Evolutionary conservation across 2,113 vertebrate genomes (phyloP).

Genomic region (Odontesthes bonariensis): DNA sequence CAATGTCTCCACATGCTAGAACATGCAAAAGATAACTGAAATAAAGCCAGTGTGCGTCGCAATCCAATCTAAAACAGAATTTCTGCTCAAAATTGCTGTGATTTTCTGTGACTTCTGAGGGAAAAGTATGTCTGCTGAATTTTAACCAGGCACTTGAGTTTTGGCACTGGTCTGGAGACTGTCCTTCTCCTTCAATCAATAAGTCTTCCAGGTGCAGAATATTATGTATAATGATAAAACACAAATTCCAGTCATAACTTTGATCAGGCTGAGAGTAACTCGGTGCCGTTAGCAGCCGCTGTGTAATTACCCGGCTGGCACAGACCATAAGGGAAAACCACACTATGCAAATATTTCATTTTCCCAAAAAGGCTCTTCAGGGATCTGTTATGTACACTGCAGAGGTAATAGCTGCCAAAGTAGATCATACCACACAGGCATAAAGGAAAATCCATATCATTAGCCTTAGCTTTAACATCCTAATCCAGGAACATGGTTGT

Average conservation of each 20-base stretch:
- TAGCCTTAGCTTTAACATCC: conserved; percentile 9
- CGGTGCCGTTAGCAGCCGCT: conserved; percentile 46
- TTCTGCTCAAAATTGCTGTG: conserved; percentile 6
- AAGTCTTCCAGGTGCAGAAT: conserved; percentile 48
- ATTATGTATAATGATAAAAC: conserved; percentile 59
- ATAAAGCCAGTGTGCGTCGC: conserved; percentile 6
- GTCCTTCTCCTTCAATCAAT: conserved; percentile 27
- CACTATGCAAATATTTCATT: conserved; percentile 63
- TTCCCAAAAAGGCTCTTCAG: conserved; percentile 50
- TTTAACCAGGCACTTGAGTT: conserved; percentile 18
- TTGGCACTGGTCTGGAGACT: conserved; percentile 16
- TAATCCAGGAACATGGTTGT: neutral
- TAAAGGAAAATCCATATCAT: conserved; percentile 22
- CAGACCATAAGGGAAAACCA: conserved; percentile 50
- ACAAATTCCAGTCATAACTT: conserved; percentile 55
- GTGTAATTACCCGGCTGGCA: conserved; percentile 65
- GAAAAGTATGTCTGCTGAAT: conserved; percentile 12
- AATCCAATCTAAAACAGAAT: neutral
- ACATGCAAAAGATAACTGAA: neutral
- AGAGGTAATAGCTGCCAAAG: conserved; percentile 45
- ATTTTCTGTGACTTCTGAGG: conserved; percentile 4
- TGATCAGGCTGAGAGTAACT: conserved; percentile 55
- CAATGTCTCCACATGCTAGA: neutral
- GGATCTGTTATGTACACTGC: conserved; percentile 50
- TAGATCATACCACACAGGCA: neutral